Conservation (phyloP, 2,113 vertebrate species). For the Tetraodon nigroviridis region DNA sequence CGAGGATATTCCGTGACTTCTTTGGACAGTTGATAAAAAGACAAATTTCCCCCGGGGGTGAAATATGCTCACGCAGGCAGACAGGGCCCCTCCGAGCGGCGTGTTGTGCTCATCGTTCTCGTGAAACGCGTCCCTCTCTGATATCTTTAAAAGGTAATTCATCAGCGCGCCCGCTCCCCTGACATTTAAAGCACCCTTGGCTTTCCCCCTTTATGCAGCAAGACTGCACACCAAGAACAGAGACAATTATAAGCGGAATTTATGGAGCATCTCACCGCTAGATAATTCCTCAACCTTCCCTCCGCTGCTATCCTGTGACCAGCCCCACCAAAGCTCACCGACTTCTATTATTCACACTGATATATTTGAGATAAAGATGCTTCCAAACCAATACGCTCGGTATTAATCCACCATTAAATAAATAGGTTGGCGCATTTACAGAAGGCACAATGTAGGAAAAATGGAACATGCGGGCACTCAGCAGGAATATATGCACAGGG, state of each 20-base stretch:
- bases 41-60: slow-evolving; percentile 68
- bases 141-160: slow-evolving; percentile 77
- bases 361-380: slow-evolving; percentile 52
- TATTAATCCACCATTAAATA: slow-evolving; percentile 47
- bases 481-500: slow-evolving; percentile 19
- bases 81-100: slow-evolving; percentile 43
- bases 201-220: slow-evolving; percentile 68
- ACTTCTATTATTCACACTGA: slow-evolving; percentile 57
- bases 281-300: slow-evolving; percentile 55
- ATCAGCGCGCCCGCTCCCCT: slow-evolving; percentile 66
- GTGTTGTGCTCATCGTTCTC: slow-evolving; percentile 68
- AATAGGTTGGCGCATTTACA: slow-evolving; percentile 19
- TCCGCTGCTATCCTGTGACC: slow-evolving; percentile 38
- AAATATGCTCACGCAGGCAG: slow-evolving; percentile 43
- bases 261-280: slow-evolving; percentile 63
- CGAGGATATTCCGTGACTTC: slow-evolving; percentile 60
- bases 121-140: slow-evolving; percentile 52
- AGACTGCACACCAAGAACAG: slow-evolving; percentile 63
- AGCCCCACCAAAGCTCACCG: slow-evolving; percentile 12
- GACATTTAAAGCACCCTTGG: slow-evolving; percentile 71
- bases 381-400: slow-evolving; percentile 38
- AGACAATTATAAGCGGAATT: slow-evolving; percentile 74
- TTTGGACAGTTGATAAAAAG: slow-evolving; percentile 78
- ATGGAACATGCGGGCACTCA: not conserved
- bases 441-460: not conserved